These are phyloP conservation scores for Catharus bicknelli DNA, from an alignment of 2,113 vertebrate genomes.

Conservation along the genomic window DNA sequence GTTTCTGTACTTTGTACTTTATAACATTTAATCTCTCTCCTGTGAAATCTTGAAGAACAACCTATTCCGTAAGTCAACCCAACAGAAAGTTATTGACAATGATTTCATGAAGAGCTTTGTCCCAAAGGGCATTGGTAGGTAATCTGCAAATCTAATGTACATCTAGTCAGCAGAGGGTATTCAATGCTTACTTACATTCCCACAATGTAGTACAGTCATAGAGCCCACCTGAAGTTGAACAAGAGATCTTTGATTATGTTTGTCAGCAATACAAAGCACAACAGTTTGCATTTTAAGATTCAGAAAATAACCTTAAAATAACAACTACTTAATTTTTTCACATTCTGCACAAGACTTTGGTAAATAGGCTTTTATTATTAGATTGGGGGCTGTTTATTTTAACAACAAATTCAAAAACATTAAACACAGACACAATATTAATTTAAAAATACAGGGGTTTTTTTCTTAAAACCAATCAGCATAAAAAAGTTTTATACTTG, in stretches of 20 bases:
- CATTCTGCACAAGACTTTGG: neutral
- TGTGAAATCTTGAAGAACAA: neutral
- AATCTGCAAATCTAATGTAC: neutral
- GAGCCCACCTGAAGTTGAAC: neutral
- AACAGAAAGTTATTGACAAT: neutral
- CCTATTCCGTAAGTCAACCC: neutral
- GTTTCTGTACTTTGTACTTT: slow-evolving; percentile 13
- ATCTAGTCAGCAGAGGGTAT: neutral
- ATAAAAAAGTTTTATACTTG: neutral
- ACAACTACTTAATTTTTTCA: neutral
- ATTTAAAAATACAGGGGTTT: neutral
- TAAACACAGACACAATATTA: neutral
- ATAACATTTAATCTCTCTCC: slow-evolving; percentile 29
- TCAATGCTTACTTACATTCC: neutral
- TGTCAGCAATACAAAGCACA: neutral
- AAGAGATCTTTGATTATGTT: neutral
- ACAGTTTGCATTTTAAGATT: neutral
- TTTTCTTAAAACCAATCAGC: neutral
- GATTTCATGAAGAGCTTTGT: slow-evolving; percentile 1
- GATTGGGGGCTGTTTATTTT: neutral
- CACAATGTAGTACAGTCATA: neutral
- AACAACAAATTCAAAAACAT: neutral
- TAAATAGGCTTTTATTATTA: neutral
- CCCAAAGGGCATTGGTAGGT: neutral
- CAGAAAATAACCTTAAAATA: neutral